phyloP scores from a whole-genome alignment of 2,888 invertebrate genomes.

The Philonicus albiceps region DNA sequence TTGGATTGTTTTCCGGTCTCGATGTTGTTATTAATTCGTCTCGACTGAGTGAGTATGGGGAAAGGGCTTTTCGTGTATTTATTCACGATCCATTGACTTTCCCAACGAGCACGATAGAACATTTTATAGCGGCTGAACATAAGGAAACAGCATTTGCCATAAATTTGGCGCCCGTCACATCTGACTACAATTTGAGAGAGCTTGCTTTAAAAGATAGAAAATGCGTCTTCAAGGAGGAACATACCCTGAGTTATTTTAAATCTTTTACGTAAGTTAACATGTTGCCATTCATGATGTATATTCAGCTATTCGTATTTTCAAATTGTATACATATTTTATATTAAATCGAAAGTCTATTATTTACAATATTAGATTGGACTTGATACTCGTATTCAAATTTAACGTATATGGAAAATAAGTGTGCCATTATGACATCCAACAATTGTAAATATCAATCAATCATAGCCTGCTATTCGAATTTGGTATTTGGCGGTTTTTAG shows the following conservation, averaged over 20 bases:
- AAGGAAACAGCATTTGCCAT: conserved; percentile 10
- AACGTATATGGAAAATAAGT: too few species aligned
- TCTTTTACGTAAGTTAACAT: conserved; percentile 38
- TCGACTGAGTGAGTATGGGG: neutral
- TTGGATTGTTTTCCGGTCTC: conserved; percentile 27
- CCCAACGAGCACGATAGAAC: neutral
- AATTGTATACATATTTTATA: too few species aligned
- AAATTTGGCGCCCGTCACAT: neutral
- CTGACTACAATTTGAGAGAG: neutral
- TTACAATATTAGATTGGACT: too few species aligned
- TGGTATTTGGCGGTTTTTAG: too few species aligned
- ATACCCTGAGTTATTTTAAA: neutral
- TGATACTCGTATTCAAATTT: too few species aligned
- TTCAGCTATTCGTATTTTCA: too few species aligned
- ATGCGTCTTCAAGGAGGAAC: conserved; percentile 26
- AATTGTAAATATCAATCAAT: too few species aligned
- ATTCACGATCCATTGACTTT: conserved; percentile 35
- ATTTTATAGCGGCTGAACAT: neutral
- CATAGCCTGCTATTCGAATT: too few species aligned
- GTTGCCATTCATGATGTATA: too few species aligned
- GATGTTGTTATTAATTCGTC: neutral
- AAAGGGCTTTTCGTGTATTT: neutral
- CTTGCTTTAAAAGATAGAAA: neutral
- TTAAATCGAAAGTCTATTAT: too few species aligned
- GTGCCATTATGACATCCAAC: too few species aligned